Percentiles rank a stretch among this genome's conserved stretches.
phyloP scores from a whole-genome alignment of 1,140 invertebrate genomes.

The Heliconius himera region DNA sequence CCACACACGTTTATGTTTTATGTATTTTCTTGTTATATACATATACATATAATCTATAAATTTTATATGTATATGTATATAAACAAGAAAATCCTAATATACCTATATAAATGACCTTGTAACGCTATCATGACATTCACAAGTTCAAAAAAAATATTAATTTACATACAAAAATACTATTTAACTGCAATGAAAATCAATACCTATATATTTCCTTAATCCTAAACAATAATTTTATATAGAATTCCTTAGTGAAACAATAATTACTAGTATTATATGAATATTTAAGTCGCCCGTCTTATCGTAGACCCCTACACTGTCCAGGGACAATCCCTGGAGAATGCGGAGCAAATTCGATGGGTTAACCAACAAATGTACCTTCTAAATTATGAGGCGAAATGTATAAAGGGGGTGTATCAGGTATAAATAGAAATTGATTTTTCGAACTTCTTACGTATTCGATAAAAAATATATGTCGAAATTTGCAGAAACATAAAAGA shows the following conservation, averaged over 20 bases:
- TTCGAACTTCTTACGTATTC: neutral
- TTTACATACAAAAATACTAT: neutral
- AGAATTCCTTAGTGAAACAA: neutral
- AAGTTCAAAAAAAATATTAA: too few relatives aligned
- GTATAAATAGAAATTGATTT: constrained; percentile 24
- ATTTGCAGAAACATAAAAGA: too few relatives aligned
- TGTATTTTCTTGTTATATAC: too few relatives aligned
- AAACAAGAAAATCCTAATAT: too few relatives aligned
- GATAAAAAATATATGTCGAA: neutral
- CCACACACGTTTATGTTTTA: too few relatives aligned
- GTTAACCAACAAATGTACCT: constrained; percentile 24
- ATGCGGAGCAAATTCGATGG: constrained; percentile 28
- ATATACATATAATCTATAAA: too few relatives aligned
- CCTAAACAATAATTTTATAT: too few relatives aligned
- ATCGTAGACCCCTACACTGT: constrained; percentile 22
- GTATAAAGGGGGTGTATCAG: constrained; percentile 3
- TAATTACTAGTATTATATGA: constrained; percentile 25
- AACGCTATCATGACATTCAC: too few relatives aligned
- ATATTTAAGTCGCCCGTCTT: constrained; percentile 25
- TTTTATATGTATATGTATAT: too few relatives aligned
- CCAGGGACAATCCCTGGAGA: constrained; percentile 29
- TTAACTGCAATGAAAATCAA: neutral
- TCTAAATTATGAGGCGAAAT: constrained; percentile 23
- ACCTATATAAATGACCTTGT: too few relatives aligned
- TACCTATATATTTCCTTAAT: neutral